Evolutionary conservation across 2,113 vertebrate species (phyloP).

Genomic region (Lutjanus erythropterus): DNA sequence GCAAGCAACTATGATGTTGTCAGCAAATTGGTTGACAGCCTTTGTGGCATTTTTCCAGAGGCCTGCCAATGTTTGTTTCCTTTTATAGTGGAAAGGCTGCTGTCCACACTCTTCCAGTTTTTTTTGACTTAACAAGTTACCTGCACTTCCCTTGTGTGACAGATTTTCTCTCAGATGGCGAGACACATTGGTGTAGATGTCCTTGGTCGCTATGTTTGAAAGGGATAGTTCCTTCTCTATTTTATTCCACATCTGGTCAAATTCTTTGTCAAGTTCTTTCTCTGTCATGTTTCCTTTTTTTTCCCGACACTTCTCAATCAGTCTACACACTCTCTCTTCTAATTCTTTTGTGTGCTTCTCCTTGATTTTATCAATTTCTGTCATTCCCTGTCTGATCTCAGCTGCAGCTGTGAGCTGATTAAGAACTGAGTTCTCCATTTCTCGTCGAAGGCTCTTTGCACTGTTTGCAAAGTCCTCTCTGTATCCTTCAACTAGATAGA

Average conservation of each 20-base stretch:
- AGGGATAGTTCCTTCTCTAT: not conserved
- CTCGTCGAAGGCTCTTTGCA: slow-evolving; percentile 42
- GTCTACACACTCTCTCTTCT: slow-evolving; percentile 10
- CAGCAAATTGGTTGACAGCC: too few relatives aligned
- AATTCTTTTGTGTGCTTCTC: slow-evolving; percentile 40
- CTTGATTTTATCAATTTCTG: slow-evolving; percentile 54
- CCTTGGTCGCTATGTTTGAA: rapidly evolving
- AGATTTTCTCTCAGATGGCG: slow-evolving; percentile 36
- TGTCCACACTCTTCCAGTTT: rapidly evolving
- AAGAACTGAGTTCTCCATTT: slow-evolving; percentile 8
- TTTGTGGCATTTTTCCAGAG: too few relatives aligned
- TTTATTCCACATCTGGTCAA: slow-evolving; percentile 69
- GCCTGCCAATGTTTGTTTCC: too few relatives aligned
- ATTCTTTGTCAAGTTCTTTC: slow-evolving; percentile 13
- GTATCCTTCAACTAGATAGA: slow-evolving; percentile 70
- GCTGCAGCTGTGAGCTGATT: slow-evolving; percentile 49
- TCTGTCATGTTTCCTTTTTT: slow-evolving; percentile 28
- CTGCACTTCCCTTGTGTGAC: not conserved
- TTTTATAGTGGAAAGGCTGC: slow-evolving; percentile 2
- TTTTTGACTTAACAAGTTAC: not conserved
- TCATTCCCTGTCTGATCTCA: slow-evolving; percentile 51
- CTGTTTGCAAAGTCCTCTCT: slow-evolving; percentile 62
- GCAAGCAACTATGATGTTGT: slow-evolving; percentile 33
- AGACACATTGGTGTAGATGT: not conserved
- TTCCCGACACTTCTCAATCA: slow-evolving; percentile 52